Evolutionary conservation across 2,113 vertebrate species (phyloP).

Genomic region (Speoplatyrhinus poulsoni): DNA sequence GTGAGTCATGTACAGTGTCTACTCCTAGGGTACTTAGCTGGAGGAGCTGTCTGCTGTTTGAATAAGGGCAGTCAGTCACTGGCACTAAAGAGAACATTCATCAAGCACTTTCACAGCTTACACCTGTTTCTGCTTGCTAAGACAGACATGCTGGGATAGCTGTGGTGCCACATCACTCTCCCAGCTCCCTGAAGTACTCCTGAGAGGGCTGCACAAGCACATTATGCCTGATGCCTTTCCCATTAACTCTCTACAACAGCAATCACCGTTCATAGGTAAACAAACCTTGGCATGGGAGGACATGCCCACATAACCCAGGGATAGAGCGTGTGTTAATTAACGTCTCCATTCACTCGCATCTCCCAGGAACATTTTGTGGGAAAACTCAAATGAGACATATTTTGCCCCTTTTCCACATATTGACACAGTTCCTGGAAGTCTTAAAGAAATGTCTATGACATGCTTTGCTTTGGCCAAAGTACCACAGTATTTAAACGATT

Average conservation of each 20-base stretch:
- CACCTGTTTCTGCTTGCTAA: slow-evolving; percentile 74
- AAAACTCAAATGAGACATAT: slow-evolving; percentile 1
- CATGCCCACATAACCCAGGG: slow-evolving; percentile 14
- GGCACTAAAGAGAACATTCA: slow-evolving; percentile 75
- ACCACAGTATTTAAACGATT: too few relatives aligned
- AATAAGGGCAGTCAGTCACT: slow-evolving; percentile 75
- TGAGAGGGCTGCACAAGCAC: slow-evolving; percentile 36
- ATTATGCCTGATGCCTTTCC: slow-evolving; percentile 46
- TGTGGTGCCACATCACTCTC: slow-evolving; percentile 63
- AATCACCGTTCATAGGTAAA: slow-evolving; percentile 52
- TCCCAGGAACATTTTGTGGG: not conserved
- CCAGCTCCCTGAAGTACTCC: slow-evolving; percentile 53
- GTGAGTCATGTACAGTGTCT: slow-evolving; percentile 66
- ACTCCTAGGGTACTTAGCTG: slow-evolving; percentile 58
- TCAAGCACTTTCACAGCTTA: slow-evolving; percentile 67
- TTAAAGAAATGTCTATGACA: too few relatives aligned
- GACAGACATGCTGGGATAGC: slow-evolving; percentile 62
- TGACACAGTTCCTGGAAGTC: too few relatives aligned
- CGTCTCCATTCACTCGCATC: slow-evolving; percentile 21
- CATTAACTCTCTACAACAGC: slow-evolving; percentile 55
- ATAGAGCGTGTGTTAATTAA: slow-evolving; percentile 4
- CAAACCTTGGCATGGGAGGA: slow-evolving; percentile 28
- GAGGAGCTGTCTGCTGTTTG: slow-evolving; percentile 69
- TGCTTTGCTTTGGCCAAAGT: too few relatives aligned
- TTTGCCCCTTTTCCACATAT: too few relatives aligned